Conservation (phyloP, 2,888 invertebrate genomes). For the Magallana nippona region DNA sequence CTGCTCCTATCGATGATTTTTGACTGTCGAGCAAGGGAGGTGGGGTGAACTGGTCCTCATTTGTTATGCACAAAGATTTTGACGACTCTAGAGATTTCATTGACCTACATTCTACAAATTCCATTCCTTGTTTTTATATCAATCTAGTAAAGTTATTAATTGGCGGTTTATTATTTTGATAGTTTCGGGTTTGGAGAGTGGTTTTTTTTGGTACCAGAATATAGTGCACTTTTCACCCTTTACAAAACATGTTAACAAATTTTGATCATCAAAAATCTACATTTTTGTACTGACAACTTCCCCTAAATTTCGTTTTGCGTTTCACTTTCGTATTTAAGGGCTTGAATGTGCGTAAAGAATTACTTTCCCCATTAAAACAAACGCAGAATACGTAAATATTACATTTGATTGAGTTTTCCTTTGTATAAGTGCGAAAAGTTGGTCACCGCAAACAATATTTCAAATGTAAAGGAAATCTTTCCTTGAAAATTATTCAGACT, state of each 20-base stretch:
- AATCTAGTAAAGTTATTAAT: not conserved
- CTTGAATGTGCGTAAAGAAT: not conserved
- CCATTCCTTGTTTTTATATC: not conserved
- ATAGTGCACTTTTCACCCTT: no score
- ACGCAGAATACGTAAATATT: not conserved
- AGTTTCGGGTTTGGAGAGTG: not conserved
- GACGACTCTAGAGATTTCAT: not conserved
- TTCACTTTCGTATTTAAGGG: conserved; percentile 2
- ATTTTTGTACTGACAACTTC: no score
- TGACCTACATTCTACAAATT: conserved; percentile 15
- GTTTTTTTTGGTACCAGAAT: not conserved
- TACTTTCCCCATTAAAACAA: not conserved
- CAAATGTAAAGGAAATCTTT: no score
- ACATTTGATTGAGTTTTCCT: not conserved
- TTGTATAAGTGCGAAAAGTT: no score
- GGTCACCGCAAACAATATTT: no score
- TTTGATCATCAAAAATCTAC: no score
- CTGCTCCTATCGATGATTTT: no score
- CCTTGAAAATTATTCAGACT: no score
- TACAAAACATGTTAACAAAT: no score
- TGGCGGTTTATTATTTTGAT: not conserved
- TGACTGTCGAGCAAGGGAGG: not conserved
- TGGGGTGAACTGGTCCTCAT: not conserved
- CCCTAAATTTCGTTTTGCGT: not conserved
- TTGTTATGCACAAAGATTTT: not conserved